Evolutionary conservation across 2,797 vertebrate species (phyloP), one percentile per base, ranked within the genome.

Genomic region (Oceanodroma leucorhoa): DNA sequence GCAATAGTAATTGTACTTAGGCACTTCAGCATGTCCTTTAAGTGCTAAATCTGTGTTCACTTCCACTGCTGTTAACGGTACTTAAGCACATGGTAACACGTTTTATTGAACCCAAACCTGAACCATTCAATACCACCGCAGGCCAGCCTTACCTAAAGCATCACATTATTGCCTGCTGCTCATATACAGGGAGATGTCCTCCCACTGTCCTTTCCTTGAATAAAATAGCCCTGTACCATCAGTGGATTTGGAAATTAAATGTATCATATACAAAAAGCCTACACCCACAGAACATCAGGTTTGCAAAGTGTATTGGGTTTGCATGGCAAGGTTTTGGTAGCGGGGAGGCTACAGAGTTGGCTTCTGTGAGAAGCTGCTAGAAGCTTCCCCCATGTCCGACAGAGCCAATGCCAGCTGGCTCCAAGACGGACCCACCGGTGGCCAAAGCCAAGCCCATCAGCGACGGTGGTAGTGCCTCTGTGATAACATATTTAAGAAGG

Each of bases 381-480:
- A 90, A 92, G 6, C 3, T 41, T 50, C 32, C 10, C 5, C 27
- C 5, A 6, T 19, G 20, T 36, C 32, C 2, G 1, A n/a, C 0
- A 41, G 6, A 77, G 46, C 17, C 60, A 69, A 18, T 14, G 50
- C 18, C 10, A 19, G 38, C 19, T 0, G 1, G 22, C 11, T 86
- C n/a, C 67, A 72, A 48, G n/a, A 48, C 0, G 0, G 9, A 83
- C 15, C n/a, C 0, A 0, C 19, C 0, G 0, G 46, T 65, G n/a
- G 17, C 24, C 40, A 71, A 79, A 24, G 17, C 19, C 1, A 2
- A 87, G 38, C 21, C 17, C 7, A 34, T 22, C 41, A 29, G 9
- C 0, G 0, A 29, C 0, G 0, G 23, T 26, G 16, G 9, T 43
- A 38, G 19, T 1, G 1, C 36, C 13, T 57, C 50, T 45, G 32